These are phyloP conservation scores for Monochamus alternatus DNA, from an alignment of 2,888 invertebrate genomes.

Conservation along the genomic window DNA sequence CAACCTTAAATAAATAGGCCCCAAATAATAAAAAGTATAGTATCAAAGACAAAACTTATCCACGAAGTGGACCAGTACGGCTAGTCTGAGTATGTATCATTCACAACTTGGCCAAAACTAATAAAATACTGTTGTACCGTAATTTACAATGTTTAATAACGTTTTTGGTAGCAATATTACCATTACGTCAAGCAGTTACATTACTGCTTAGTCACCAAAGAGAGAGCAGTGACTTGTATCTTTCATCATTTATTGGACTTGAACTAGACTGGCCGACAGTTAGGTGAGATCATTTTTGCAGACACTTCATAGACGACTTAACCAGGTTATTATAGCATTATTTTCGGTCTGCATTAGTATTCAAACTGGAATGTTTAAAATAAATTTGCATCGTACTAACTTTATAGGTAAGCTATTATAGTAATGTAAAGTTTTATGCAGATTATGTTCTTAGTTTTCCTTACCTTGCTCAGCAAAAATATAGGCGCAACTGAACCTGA, in stretches of 20 bases:
- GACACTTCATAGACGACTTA: constrained; percentile 14
- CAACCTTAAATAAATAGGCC: too few species aligned
- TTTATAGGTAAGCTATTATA: too few species aligned
- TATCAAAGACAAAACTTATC: too few species aligned
- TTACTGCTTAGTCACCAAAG: constrained; percentile 16
- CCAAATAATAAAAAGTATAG: too few species aligned
- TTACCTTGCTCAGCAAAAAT: neutral
- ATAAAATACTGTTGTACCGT: too few species aligned
- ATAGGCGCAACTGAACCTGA: neutral
- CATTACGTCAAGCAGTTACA: constrained; percentile 12
- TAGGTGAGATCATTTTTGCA: constrained; percentile 12
- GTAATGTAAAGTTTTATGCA: neutral
- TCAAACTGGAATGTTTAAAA: constrained; percentile 11
- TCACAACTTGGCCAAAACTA: neutral
- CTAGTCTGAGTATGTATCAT: too few species aligned
- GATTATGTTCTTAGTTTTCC: neutral
- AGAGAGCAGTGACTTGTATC: neutral
- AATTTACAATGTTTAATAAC: neutral
- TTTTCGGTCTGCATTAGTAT: constrained; percentile 1
- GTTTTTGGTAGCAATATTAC: neutral
- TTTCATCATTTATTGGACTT: constrained; percentile 1
- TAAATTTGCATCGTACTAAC: neutral
- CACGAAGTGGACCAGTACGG: too few species aligned
- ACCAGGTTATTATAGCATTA: constrained; percentile 5
- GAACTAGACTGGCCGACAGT: constrained; percentile 17